phyloP scores from a whole-genome alignment of 2,113 vertebrate genomes.

The Telmatochromis sp. region DNA sequence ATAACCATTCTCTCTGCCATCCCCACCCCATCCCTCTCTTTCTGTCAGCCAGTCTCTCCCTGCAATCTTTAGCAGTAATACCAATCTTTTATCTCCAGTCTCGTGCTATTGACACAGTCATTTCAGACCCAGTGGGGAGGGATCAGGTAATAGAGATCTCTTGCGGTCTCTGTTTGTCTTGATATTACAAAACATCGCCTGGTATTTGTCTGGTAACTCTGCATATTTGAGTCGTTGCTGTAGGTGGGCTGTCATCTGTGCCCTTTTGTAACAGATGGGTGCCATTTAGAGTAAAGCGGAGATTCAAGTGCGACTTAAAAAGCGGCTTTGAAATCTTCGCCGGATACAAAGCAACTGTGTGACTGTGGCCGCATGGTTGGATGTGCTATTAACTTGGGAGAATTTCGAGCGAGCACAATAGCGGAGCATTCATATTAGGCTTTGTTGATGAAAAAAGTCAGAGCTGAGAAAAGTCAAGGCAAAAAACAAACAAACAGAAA shows the following conservation, averaged over 20 bases:
- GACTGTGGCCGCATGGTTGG: background rate
- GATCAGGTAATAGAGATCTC: constrained; percentile 26
- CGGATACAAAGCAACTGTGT: background rate
- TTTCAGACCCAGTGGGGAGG: constrained; percentile 27
- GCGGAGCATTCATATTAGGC: background rate
- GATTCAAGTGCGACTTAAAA: background rate
- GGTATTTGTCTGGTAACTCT: background rate
- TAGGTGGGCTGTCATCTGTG: background rate
- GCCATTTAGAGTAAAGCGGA: background rate
- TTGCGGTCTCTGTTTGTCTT: constrained; percentile 13
- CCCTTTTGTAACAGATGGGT: constrained; percentile 6
- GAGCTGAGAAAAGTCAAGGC: background rate
- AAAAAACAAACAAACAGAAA: background rate
- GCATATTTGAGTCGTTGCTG: constrained; percentile 18
- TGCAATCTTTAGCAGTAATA: constrained; percentile 29
- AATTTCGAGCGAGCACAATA: background rate
- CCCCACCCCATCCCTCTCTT: background rate
- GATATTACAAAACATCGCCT: background rate
- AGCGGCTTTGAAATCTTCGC: background rate
- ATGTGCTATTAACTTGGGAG: background rate
- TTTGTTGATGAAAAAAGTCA: background rate
- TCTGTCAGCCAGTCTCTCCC: background rate
- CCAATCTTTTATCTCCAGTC: constrained; percentile 35
- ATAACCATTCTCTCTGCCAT: background rate
- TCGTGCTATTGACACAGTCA: constrained; percentile 33